Base-by-base conservation (phyloP, 2,888 invertebrate genomes). In the Blomia tropicalis region DNA sequence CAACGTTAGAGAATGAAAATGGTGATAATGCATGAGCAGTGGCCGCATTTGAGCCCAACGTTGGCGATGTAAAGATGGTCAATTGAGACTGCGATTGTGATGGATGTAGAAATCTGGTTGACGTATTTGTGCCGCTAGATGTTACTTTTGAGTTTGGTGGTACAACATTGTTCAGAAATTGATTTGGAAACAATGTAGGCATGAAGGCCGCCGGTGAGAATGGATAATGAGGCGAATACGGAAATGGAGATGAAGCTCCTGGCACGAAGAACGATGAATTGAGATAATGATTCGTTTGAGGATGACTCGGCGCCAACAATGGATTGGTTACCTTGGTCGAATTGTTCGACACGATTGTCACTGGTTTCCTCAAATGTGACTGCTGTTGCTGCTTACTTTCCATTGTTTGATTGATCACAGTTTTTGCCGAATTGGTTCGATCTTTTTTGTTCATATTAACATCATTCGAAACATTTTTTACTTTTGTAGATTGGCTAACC, bases 51-150 rank as follows among this genome's bases (percentile, higher is more conserved):
- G 56, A 5, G 51, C 23, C 23, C 14, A 56, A 14, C 11, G 29
- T 56, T 17, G 54, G 56, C 3, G 56, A 56, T 31, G 56, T 56
- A 19, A 56, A 56, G 25, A 56, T 56, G 14, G 56, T 56, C 29
- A 56, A 25, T 47, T 47, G 47, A 31, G 56, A 56, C 23, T 56
- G 56, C 23, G 25, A 29, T 36, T 29, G 54, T n/a, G 11, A 17
- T 30, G 4, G 54, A 19, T 54, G 54, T 5, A 47, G 14, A 47
- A 47, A 47, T 11, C 27, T 7, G 14, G 22, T 14, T 11, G 7
- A n/a, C 5, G 11, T 27, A 27, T 7, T n/a, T 7, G 11, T 27
- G 11, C 7, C 51, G 14, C 14, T 25, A 11, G 51, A 14, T n/a
- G 27, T 7, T 27, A 27, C 51, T 27, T 47, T 47, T 27, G 51